Conservation (phyloP, 1,140 invertebrate genomes). For the Nebria ingens region DNA sequence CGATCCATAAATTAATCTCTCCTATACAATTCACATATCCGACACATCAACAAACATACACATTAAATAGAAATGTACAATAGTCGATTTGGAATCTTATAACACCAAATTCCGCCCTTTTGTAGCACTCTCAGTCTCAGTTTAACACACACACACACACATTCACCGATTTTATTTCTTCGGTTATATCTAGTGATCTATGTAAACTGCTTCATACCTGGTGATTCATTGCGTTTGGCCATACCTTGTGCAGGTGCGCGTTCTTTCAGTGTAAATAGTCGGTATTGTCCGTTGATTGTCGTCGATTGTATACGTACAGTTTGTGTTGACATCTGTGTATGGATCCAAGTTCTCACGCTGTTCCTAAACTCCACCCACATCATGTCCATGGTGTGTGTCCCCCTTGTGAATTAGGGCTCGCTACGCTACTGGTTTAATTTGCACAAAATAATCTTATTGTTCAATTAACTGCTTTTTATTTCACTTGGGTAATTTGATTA, state of each 20-base stretch:
- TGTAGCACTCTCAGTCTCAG: neutral
- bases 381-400: too few species aligned
- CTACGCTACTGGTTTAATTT: neutral
- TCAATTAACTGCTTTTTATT: too few species aligned
- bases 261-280: neutral
- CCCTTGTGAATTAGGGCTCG: too few species aligned
- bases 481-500: too few species aligned
- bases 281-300: neutral
- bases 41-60: too few species aligned
- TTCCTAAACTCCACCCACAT: neutral
- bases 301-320: neutral
- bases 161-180: neutral
- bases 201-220: too few species aligned
- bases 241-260: neutral
- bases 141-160: conserved; percentile 1
- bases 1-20: too few species aligned
- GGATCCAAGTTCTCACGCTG: conserved; percentile 3
- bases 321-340: conserved; percentile 5
- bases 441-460: too few species aligned
- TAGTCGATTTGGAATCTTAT: neutral
- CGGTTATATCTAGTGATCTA: neutral
- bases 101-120: neutral
- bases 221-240: too few species aligned
- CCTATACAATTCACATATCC: too few species aligned
- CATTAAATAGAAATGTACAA: too few species aligned